Base-by-base conservation (phyloP, 2,797 vertebrate genomes). In the Muscicapa comitata region DNA sequence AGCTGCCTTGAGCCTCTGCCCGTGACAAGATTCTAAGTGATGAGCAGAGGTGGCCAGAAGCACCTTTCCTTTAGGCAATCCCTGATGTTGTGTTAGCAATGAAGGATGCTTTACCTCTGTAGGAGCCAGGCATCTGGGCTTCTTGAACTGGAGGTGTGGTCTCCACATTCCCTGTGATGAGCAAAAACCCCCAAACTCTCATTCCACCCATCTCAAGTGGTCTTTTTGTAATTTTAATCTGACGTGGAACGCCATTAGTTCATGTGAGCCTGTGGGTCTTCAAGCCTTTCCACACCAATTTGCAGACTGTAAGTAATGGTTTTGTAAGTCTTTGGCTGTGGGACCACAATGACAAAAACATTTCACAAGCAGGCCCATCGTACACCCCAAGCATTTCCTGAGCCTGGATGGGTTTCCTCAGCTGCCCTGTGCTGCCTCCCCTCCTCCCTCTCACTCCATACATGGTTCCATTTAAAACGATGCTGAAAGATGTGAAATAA, bases 401-500 rank as follows among this genome's bases (percentile, higher is more conserved):
- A 76, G 40, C 43, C 62, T 42, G 40, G 37, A 62, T 13, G 66
- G 50, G 45, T 78, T 88, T 81, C 73, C 73, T 67, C 1, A 0
- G 29, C 83, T 8, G 3, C 67, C 42, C 73, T n/a, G 35, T 4
- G 1, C 75, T 82, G 62, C 81, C 37, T 81, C 29, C 42, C 29
- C 66, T 72, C 72, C 73, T 66, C 66, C 51, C 33, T 68, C 43
- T 38, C 26, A 5, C 68, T 75, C 37, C 1, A 8, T 55, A 17
- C 1, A 0, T 80, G 82, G 85, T 79, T 96, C 94, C 76, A 84
- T 94, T 96, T 95, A 78, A 88, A 93, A 63, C 0, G 0, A 67
- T 0, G 51, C 47, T 95, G 94, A 97, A 91, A 94, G 93, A 96
- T 78, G 66, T 94, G 96, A 93, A 96, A 95, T 95, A 28, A 82